Evolutionary conservation across 1,140 invertebrate species (phyloP), one percentile per base, ranked within the genome.

Genomic region (Papilio polyxenes): DNA sequence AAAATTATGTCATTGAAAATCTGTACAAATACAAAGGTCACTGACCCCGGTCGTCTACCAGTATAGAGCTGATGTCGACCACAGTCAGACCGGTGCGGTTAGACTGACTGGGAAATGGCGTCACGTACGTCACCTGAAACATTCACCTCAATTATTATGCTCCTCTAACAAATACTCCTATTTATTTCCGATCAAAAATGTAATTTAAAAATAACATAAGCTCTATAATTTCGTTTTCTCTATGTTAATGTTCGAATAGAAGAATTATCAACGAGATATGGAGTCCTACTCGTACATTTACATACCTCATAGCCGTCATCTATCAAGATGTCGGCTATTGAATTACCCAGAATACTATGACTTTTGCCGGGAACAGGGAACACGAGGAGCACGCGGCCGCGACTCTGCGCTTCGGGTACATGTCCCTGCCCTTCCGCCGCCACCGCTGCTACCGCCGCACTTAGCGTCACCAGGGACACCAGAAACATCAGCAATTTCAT

Each of bases 311-410:
- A 90, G 53, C 87, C 88, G 37, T 83, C 84, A 23, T 83, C 65
- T 11, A 89, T 84, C 20, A 94, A 82, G 5, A 82, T 89, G 3
- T 84, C 81, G 4, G 91, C 88, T 10, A 93, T 74, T 7, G 90
- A 86, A 31, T 91, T 87, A 40, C 88, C 87, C 8, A 92, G 85
- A 77, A 88, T 85, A 20, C 82, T 85, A 65, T 94, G 91, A 83
- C 88, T 92, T 62, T 87, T 89, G 1, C 85, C 83, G 9, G 87
- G 83, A 11, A 87, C 81, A 2, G 87, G 89, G 77, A 90, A 91
- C 13, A 75, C 37, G 44, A 75, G 31, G 15, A 48, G 40, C 37
- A 75, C 72, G 37, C 37, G 72, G 72, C 72, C 17, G 72, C 72
- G 31, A 40, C 10, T 5, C 72, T 9, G 13, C 13, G 72, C 9